Percentiles rank a stretch among this genome's conserved stretches.
Conservation (phyloP, 2,888 invertebrate genomes). For the Gerris lacustris region DNA sequence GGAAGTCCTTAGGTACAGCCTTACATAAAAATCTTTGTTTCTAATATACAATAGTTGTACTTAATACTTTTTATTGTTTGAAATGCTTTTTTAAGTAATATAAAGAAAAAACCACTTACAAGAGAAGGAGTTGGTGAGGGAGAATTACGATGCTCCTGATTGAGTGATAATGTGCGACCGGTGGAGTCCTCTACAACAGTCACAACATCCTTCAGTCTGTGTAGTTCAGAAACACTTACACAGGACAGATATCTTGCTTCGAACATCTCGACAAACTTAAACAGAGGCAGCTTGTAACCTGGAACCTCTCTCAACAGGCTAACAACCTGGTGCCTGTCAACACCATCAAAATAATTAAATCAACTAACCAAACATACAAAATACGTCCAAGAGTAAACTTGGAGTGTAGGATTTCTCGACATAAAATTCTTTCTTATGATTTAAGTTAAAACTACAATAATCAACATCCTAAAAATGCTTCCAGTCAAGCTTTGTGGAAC, state of each 20-base stretch:
- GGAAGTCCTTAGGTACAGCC: too few relatives aligned
- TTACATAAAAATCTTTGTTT: too few relatives aligned
- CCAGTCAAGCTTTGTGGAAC: too few relatives aligned
- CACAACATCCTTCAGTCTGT: conserved; percentile 64
- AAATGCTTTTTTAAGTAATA: too few relatives aligned
- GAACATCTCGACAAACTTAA: conserved; percentile 69
- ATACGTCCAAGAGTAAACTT: too few relatives aligned
- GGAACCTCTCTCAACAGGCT: conserved; percentile 54
- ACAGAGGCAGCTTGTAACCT: conserved; percentile 58
- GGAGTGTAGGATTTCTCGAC: too few relatives aligned
- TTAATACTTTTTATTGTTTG: too few relatives aligned
- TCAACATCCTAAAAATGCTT: too few relatives aligned
- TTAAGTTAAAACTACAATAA: too few relatives aligned
- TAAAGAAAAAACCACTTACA: neutral
- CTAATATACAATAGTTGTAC: too few relatives aligned
- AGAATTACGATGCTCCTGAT: conserved; percentile 45
- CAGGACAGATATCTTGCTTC: conserved; percentile 68
- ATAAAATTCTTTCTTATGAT: too few relatives aligned
- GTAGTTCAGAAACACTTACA: conserved; percentile 56
- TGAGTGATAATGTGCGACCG: conserved; percentile 58
- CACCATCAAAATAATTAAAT: conserved; percentile 4
- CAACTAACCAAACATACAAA: too few relatives aligned
- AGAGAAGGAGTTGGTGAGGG: conserved; percentile 37
- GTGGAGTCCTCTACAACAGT: conserved; percentile 55
- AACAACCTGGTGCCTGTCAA: conserved; percentile 38